Conservation (phyloP, 2,888 invertebrate species). For the Pantelozetes paolii region DNA sequence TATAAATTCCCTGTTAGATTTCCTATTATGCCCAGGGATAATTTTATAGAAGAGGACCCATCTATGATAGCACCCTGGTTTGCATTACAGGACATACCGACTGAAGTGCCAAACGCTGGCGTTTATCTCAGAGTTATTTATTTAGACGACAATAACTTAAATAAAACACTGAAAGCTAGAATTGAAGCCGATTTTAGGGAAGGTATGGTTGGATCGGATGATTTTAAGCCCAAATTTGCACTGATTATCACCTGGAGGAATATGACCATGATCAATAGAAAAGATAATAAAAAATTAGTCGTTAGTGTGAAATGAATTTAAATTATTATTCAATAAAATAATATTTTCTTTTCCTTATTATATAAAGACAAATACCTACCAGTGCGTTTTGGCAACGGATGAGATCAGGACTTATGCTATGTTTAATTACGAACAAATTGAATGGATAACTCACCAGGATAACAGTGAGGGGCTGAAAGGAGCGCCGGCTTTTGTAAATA, state of each 20-base stretch:
- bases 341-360: too few relatives aligned
- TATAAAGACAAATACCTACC: constrained; percentile 83
- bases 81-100: constrained; percentile 48
- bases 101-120: constrained; percentile 64
- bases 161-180: constrained; percentile 44
- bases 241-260: constrained; percentile 93
- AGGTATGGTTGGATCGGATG: constrained; percentile 66
- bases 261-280: constrained; percentile 69
- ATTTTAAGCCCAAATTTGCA: constrained; percentile 84
- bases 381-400: constrained; percentile 85
- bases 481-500: constrained; percentile 65
- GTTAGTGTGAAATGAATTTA: constrained; percentile 17
- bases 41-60: constrained; percentile 80
- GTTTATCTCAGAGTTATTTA: constrained; percentile 64
- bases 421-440: constrained; percentile 84
- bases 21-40: constrained; percentile 62
- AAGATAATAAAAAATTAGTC: constrained; percentile 39
- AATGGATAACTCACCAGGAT: constrained; percentile 85
- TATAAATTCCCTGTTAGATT: constrained; percentile 75
- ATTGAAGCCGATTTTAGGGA: constrained; percentile 50
- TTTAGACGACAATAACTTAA: constrained; percentile 45
- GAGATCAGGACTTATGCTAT: constrained; percentile 91
- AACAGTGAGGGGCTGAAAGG: constrained; percentile 81
- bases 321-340: too few relatives aligned
- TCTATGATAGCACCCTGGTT: constrained; percentile 81